Evolutionary conservation across 1,140 invertebrate genomes (phyloP).

Genomic region (Venturia canescens): DNA sequence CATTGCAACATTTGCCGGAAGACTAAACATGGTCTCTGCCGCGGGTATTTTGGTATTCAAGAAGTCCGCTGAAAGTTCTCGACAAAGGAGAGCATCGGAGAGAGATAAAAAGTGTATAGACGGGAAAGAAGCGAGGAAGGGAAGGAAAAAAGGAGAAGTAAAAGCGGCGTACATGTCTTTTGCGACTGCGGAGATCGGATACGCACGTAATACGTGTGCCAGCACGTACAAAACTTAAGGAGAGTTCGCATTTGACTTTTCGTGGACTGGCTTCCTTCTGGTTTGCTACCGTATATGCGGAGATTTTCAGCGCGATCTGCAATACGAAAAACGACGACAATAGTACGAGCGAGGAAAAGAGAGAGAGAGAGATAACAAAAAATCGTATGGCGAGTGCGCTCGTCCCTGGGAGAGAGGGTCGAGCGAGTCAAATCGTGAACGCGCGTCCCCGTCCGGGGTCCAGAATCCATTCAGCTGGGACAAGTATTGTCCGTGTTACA

Average conservation of each 20-base stretch:
- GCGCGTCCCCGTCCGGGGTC: background rate
- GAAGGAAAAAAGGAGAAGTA: background rate
- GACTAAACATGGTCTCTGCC: background rate
- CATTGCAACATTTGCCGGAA: background rate
- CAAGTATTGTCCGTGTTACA: constrained; percentile 56
- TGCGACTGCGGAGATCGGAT: background rate
- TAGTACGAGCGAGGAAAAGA: constrained; percentile 31
- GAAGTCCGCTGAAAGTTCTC: background rate
- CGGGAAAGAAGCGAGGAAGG: constrained; percentile 8
- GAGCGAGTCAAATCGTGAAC: constrained; percentile 61
- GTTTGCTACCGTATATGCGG: constrained; percentile 54
- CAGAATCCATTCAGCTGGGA: background rate
- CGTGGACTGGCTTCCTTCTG: constrained; percentile 15
- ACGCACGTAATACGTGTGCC: constrained; percentile 34
- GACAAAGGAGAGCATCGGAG: constrained; percentile 4
- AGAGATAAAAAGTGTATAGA: background rate
- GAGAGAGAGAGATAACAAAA: constrained; percentile 45
- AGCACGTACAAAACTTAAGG: background rate
- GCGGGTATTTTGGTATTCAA: constrained; percentile 34
- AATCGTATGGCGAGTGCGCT: background rate
- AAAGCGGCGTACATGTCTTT: background rate
- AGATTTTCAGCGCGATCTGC: constrained; percentile 31
- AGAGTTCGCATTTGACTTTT: constrained; percentile 43
- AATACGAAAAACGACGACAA: constrained; percentile 49
- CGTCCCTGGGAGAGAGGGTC: constrained; percentile 49